Evolutionary conservation across 2,888 invertebrate genomes (phyloP).

Genomic region (Ormyrus rosae): DNA sequence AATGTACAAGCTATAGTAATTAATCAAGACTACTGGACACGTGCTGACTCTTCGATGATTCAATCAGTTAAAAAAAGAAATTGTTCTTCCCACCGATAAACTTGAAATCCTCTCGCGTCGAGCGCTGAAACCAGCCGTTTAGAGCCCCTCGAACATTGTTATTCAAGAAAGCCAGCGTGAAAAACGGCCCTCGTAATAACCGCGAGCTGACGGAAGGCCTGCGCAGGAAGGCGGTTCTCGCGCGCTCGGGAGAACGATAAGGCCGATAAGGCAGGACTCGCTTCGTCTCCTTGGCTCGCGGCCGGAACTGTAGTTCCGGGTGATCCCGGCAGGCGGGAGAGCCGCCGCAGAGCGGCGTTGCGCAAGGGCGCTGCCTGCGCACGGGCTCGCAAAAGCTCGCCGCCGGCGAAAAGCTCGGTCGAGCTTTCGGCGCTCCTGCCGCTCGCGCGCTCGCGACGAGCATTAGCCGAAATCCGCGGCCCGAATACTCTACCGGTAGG

Average conservation of each 20-base stretch:
- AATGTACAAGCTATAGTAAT: too few relatives aligned
- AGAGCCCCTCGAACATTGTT: too few relatives aligned
- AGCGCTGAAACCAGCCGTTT: too few relatives aligned
- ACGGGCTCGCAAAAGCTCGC: conserved; percentile 4
- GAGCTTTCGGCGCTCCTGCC: conserved; percentile 59
- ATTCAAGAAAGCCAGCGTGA: too few relatives aligned
- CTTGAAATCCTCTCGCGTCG: too few relatives aligned
- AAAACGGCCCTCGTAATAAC: neutral
- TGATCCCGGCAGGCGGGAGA: conserved; percentile 64
- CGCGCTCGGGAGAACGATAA: conserved; percentile 31
- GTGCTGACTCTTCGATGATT: too few relatives aligned
- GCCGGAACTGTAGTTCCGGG: conserved; percentile 69
- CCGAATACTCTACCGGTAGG: conserved; percentile 41
- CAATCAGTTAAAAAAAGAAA: too few relatives aligned
- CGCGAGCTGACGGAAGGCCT: conserved; percentile 24
- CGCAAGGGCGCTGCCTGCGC: conserved; percentile 68
- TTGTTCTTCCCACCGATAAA: too few relatives aligned
- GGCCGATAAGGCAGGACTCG: conserved; percentile 71
- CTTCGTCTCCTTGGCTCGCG: conserved; percentile 31
- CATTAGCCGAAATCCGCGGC: conserved; percentile 55
- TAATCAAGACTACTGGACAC: too few relatives aligned
- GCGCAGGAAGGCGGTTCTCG: neutral
- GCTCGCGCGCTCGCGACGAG: neutral
- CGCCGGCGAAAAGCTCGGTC: conserved; percentile 65
- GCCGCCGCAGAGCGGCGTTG: conserved; percentile 66